Percentiles rank a stretch among this genome's conserved stretches.
phyloP scores from a whole-genome alignment of 2,888 invertebrate species.

The Papilio gigon region DNA sequence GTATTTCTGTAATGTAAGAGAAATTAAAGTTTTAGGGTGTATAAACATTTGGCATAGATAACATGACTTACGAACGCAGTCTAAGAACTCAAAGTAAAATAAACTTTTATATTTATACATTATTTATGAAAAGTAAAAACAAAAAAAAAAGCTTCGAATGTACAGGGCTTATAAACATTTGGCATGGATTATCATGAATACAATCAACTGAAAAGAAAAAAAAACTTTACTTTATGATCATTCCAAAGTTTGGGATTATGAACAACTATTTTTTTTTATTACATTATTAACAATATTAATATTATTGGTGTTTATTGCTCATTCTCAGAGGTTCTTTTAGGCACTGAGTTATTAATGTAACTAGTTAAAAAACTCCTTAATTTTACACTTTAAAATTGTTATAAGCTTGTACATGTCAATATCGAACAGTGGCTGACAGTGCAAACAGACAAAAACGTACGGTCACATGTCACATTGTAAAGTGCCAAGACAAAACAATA shows the following conservation, averaged over 20 bases:
- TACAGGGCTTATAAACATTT: constrained; percentile 68
- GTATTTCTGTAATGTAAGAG: constrained; percentile 36
- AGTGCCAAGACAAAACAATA: constrained; percentile 1
- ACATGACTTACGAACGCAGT: constrained; percentile 64
- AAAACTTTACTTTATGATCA: constrained; percentile 48
- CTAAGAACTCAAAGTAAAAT: constrained; percentile 63
- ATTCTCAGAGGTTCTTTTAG: constrained; percentile 74
- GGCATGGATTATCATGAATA: constrained; percentile 70
- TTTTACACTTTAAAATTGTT: constrained; percentile 43
- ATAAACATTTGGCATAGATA: constrained; percentile 77
- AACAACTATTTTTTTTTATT: constrained; percentile 60
- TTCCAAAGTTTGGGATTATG: constrained; percentile 65
- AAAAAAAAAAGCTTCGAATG: not conserved
- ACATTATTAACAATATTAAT: constrained; percentile 55
- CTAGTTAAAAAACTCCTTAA: constrained; percentile 61
- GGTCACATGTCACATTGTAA: not conserved
- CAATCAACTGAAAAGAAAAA: constrained; percentile 59
- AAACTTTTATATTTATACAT: constrained; percentile 59
- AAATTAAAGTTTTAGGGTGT: constrained; percentile 48
- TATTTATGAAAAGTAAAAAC: constrained; percentile 50
- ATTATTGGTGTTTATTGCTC: constrained; percentile 55
- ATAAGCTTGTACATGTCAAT: constrained; percentile 29
- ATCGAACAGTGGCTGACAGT: not conserved
- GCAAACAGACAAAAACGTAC: not conserved
- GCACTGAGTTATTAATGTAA: constrained; percentile 59